Evolutionary conservation across 2,113 vertebrate genomes (phyloP), one percentile per base, ranked within the genome.

Genomic region (Copsychus sechellarum): DNA sequence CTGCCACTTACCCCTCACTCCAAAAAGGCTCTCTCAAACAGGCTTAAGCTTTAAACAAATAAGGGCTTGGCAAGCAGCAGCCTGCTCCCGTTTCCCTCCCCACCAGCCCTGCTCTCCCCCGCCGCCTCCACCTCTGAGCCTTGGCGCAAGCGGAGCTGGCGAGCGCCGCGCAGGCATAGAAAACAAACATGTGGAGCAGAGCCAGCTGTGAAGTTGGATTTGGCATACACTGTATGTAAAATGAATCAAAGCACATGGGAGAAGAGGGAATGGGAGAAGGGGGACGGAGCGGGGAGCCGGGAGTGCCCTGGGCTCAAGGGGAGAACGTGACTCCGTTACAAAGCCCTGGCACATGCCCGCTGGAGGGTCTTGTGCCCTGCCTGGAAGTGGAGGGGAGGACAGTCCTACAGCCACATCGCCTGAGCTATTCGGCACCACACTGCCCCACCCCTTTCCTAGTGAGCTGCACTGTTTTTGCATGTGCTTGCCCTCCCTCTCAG

Each of bases 21-120:
- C 96, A 94, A 97, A 96, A 94, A 94, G 92, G 94, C 92, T 61
- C 95, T 96, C 95, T 97, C 85, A 97, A 97, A 96, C 91, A 93
- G 96, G 85, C 93, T 92, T 93, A 97, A 98, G 97, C 93, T 95
- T 97, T 97, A 97, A 98, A 98, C 97, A 98, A 98, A 98, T 96
- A 98, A 84, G 90, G 82, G 86, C 91, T 95, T 97, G 96, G 95
- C 96, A 97, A 96, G 89, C 90, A 84, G 93, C 95, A 94, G 96
- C 81, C 86, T 70, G 96, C 91, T 95, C 92, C 82, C 5, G 95
- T 95, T 95, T 56, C 70, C 86, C 90, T 87, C 86, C 50, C 95
- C 78, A 87, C 23, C 74, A 34, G n/a, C 95, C 73, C 81, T 67
- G 80, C 81, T 82, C 73, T 51, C 84, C 74, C 51, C 58, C 15